Evolutionary conservation across 2,797 vertebrate species (phyloP).

Genomic region (Gorsachius magnificus): DNA sequence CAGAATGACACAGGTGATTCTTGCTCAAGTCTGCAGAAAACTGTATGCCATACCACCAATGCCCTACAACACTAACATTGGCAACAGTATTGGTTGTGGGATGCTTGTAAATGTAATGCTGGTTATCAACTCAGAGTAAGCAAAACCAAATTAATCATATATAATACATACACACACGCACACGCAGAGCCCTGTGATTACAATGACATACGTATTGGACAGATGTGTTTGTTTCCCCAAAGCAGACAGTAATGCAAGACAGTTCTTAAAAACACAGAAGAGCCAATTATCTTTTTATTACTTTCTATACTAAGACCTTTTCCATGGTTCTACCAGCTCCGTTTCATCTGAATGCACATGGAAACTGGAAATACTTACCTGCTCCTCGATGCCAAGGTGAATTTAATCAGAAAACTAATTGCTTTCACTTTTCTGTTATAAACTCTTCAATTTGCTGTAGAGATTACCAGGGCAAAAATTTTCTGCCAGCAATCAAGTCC

Average conservation of each 20-base stretch:
- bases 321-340: neutral
- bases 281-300: conserved; percentile 21
- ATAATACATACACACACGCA: rapidly evolving
- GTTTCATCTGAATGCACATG: conserved; percentile 12
- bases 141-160: neutral
- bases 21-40: neutral
- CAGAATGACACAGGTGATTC: neutral
- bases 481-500: conserved; percentile 23
- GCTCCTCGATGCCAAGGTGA: conserved; percentile 15
- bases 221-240: neutral
- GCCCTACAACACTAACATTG: rapidly evolving
- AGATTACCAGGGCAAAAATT: conserved; percentile 18
- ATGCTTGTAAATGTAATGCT: neutral
- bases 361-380: conserved; percentile 34
- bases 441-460: conserved; percentile 33
- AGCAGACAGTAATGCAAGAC: neutral
- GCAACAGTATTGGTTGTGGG: too few species aligned
- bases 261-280: conserved; percentile 1
- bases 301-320: neutral
- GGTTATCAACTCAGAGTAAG: neutral
- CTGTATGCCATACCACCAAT: rapidly evolving
- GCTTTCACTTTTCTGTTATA: conserved; percentile 45
- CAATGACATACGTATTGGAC: neutral
- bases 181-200: neutral
- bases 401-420: conserved; percentile 62